Conservation (phyloP, 2,113 vertebrate genomes). For the Dolichotis patagonum region DNA sequence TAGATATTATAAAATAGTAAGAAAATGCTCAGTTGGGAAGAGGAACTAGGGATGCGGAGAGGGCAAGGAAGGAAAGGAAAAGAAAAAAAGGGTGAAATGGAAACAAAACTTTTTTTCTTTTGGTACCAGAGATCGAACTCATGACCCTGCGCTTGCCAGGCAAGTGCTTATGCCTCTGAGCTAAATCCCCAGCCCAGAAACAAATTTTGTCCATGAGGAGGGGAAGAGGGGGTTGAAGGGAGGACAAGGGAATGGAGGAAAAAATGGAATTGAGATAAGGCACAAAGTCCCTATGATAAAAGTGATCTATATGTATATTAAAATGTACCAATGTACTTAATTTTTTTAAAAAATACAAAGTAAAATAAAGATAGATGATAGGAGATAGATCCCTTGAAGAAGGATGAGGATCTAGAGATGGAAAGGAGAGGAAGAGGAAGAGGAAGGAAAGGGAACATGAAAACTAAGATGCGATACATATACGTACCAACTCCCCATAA, state of each 20-base stretch:
- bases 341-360: background rate
- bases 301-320: background rate
- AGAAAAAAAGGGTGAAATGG: background rate
- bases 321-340: background rate
- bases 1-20: background rate
- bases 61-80: background rate
- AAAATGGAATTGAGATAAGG: background rate
- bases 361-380: background rate
- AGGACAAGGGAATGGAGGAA: background rate
- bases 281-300: background rate
- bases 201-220: background rate
- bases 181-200: background rate
- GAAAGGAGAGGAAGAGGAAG: background rate
- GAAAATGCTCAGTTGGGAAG: background rate
- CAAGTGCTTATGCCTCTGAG: too few relatives aligned
- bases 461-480: background rate
- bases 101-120: background rate
- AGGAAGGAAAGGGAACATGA: background rate
- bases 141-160: too few relatives aligned
- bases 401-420: background rate
- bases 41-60: background rate
- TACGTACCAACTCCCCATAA: background rate
- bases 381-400: background rate
- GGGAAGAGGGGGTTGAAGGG: background rate
- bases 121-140: too few relatives aligned